Percentiles rank a stretch among this genome's conserved stretches.
phyloP scores from a whole-genome alignment of 2,113 vertebrate genomes.

The Pterophyllum scalare region DNA sequence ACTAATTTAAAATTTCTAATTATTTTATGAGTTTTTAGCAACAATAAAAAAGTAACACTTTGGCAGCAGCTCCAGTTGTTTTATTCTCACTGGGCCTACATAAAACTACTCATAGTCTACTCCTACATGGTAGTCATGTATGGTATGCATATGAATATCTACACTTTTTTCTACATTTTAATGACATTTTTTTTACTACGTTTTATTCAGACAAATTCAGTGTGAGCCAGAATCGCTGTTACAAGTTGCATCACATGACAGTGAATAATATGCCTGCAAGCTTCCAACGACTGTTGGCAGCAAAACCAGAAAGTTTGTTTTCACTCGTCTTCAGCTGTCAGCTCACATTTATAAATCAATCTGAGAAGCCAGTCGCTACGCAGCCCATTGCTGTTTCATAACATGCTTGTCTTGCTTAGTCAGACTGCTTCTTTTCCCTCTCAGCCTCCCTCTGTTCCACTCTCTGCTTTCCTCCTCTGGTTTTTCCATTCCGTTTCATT shows the following conservation, averaged over 20 bases:
- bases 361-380: slow-evolving; percentile 47
- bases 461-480: slow-evolving; percentile 3
- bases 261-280: slow-evolving; percentile 63
- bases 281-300: slow-evolving; percentile 65
- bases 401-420: slow-evolving; percentile 66
- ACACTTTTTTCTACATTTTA: not conserved
- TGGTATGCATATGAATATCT: no score
- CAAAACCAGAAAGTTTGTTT: slow-evolving; percentile 76
- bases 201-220: slow-evolving; percentile 42
- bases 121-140: not conserved
- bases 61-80: not conserved
- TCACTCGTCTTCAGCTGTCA: slow-evolving; percentile 71
- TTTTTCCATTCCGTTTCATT: slow-evolving; percentile 21
- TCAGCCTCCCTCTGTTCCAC: slow-evolving; percentile 13
- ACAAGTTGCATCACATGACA: slow-evolving; percentile 52
- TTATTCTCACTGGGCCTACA: not conserved
- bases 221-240: slow-evolving; percentile 30
- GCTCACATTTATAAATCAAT: slow-evolving; percentile 72
- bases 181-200: slow-evolving; percentile 9
- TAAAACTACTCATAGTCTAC: not conserved
- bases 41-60: not conserved
- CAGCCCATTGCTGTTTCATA: slow-evolving; percentile 64
- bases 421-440: slow-evolving; percentile 38
- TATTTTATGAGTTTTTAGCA: not conserved
- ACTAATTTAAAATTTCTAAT: not conserved